Percentiles rank a stretch among this genome's conserved stretches.
Evolutionary conservation across 2,797 vertebrate genomes (phyloP).

Genomic region (Sebastes iracundus): DNA sequence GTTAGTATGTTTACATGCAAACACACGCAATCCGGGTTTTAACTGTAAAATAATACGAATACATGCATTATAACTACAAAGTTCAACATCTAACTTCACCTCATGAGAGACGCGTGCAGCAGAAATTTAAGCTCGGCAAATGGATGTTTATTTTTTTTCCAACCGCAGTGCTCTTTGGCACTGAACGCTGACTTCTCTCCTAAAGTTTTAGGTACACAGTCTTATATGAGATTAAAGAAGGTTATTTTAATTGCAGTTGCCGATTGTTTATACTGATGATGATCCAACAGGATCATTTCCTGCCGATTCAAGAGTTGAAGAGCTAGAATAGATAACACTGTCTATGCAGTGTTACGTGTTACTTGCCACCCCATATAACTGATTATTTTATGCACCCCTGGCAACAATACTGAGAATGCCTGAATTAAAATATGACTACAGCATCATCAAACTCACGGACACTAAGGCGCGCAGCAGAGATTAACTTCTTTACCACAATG

Average conservation of each 20-base stretch:
- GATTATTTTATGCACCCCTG: neutral
- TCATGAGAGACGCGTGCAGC: neutral
- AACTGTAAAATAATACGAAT: neutral
- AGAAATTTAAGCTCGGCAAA: neutral
- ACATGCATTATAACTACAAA: neutral
- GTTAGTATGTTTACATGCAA: neutral
- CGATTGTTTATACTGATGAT: neutral
- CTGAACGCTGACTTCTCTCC: neutral
- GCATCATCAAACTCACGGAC: neutral
- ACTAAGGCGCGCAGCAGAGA: neutral
- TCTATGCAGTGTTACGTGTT: neutral
- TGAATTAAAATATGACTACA: neutral
- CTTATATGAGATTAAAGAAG: neutral
- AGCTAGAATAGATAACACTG: neutral
- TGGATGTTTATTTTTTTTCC: neutral
- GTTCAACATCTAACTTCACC: neutral
- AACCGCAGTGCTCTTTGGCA: neutral
- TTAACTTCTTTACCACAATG: slow-evolving; percentile 86
- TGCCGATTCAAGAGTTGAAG: neutral
- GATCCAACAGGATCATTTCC: neutral
- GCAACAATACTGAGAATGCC: neutral
- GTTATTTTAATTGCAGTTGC: neutral
- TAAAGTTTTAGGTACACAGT: neutral
- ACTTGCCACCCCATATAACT: neutral
- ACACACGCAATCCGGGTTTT: neutral